phyloP scores from a whole-genome alignment of 2,113 vertebrate species.

The Hemibagrus wyckioides region DNA sequence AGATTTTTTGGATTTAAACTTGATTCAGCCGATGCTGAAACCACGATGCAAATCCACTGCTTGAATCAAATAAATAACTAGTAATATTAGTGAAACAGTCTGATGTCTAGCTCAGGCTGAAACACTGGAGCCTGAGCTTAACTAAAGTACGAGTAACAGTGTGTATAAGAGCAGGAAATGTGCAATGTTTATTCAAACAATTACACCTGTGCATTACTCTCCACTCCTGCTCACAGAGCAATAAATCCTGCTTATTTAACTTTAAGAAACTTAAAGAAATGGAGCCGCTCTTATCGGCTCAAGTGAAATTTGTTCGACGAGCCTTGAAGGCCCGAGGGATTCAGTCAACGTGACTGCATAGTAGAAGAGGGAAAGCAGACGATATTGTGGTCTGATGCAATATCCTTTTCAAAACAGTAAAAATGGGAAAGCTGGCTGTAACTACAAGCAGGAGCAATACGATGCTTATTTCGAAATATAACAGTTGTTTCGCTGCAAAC shows the following conservation, averaged over 20 bases:
- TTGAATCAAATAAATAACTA: neutral
- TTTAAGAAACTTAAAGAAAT: neutral
- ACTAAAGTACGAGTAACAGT: neutral
- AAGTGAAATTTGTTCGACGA: constrained; percentile 8
- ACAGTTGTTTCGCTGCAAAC: neutral
- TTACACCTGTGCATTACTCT: neutral
- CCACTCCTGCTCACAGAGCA: neutral
- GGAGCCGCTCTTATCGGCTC: neutral
- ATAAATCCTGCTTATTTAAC: constrained; percentile 16
- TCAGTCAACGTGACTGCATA: neutral
- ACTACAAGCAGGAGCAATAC: neutral
- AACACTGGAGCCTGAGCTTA: neutral
- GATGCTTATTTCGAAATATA: neutral
- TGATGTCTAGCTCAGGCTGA: neutral
- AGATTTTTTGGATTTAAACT: neutral
- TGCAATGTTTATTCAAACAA: neutral
- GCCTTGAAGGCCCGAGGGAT: constrained; percentile 7
- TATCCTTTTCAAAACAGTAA: neutral
- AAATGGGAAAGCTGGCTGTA: neutral
- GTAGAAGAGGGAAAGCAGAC: neutral
- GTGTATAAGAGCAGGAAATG: neutral
- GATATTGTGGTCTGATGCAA: constrained; percentile 3
- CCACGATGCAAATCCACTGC: neutral
- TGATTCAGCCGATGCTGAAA: neutral
- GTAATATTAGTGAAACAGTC: neutral